Conservation (phyloP, 2,888 invertebrate species). For the Drosophila birchii region DNA sequence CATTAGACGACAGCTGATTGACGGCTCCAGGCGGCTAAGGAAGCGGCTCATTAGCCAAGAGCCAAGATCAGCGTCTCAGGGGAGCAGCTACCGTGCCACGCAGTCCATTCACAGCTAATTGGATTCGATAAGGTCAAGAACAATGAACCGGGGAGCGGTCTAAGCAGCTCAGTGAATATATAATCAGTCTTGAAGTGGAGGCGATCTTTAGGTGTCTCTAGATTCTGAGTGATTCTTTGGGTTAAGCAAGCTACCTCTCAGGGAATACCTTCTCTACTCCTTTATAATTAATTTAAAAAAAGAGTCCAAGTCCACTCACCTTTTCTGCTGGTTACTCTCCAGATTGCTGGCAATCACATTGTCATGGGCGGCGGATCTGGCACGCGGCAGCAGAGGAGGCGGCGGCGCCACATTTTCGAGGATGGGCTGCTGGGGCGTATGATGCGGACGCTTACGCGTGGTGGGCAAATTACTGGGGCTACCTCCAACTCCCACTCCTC, state of each 20-base stretch:
- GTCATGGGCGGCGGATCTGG: constrained; percentile 67
- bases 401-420: constrained; percentile 78
- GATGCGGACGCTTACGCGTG: constrained; percentile 84
- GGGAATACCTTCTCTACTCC: neutral
- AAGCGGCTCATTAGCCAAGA: constrained; percentile 75
- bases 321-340: constrained; percentile 75
- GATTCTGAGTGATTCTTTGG: neutral
- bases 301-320: constrained; percentile 57
- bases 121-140: constrained; percentile 77
- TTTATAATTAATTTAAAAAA: neutral
- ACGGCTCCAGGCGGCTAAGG: constrained; percentile 56
- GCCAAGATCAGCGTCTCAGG: constrained; percentile 19
- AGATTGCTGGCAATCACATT: constrained; percentile 78
- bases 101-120: constrained; percentile 68
- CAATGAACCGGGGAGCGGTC: constrained; percentile 55
- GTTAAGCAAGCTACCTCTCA: neutral
- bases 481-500: constrained; percentile 28
- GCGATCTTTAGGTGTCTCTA: neutral
- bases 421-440: constrained; percentile 79
- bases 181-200: neutral
- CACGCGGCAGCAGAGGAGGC: constrained; percentile 84
- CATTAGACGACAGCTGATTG: constrained; percentile 80
- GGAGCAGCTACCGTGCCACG: constrained; percentile 73
- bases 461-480: constrained; percentile 51
- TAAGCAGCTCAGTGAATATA: neutral